Percentiles rank a stretch among this genome's conserved stretches.
phyloP scores from a whole-genome alignment of 2,888 invertebrate species.

The Xanthia icteritia region DNA sequence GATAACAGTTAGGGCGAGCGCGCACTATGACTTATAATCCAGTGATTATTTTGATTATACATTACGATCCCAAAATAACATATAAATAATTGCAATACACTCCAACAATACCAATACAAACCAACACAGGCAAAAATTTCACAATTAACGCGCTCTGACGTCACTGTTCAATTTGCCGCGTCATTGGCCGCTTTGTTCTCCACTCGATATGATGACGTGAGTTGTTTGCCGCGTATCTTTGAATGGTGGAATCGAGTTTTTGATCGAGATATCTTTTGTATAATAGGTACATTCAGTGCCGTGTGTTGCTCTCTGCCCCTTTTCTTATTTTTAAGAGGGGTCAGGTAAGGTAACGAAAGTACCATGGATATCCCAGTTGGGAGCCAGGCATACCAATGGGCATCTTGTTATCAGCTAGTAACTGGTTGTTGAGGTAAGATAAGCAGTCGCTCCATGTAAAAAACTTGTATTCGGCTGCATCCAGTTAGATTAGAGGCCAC shows the following conservation, averaged over 20 bases:
- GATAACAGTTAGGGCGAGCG: no score
- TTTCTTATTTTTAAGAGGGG: background rate
- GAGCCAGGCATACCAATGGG: no score
- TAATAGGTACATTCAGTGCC: background rate
- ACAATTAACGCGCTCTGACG: slow-evolving; percentile 61
- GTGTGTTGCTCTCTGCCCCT: background rate
- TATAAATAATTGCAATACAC: slow-evolving; percentile 10
- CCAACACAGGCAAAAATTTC: slow-evolving; percentile 46
- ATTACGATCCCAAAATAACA: background rate
- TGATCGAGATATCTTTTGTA: background rate
- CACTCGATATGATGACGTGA: slow-evolving; percentile 54
- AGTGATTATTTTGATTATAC: no score
- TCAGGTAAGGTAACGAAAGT: background rate
- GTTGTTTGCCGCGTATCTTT: slow-evolving; percentile 42
- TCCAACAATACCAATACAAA: slow-evolving; percentile 29
- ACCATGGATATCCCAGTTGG: background rate
- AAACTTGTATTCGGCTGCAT: background rate
- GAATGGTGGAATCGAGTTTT: background rate
- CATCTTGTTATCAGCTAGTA: background rate
- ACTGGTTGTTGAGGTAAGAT: background rate
- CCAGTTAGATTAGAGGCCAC: no score
- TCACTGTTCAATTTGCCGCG: slow-evolving; percentile 63
- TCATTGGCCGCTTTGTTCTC: slow-evolving; percentile 59
- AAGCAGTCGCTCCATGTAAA: background rate
- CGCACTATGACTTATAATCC: no score